phyloP scores from a whole-genome alignment of 2,888 invertebrate species.

The Agonopterix subpropinquella region DNA sequence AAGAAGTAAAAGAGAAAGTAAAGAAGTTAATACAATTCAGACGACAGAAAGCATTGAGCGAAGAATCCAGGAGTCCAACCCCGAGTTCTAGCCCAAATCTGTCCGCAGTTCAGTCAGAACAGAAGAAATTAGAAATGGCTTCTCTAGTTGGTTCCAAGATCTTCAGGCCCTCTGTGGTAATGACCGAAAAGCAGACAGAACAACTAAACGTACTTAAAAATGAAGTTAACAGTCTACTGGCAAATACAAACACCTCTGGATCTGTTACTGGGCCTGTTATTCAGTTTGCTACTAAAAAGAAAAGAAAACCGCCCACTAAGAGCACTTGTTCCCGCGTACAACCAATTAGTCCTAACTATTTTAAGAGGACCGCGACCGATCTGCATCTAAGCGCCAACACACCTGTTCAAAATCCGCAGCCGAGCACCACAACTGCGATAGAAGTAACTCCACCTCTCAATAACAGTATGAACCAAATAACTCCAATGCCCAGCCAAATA shows the following conservation, averaged over 20 bases:
- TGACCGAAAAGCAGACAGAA: conserved; percentile 33
- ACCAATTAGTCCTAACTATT: neutral
- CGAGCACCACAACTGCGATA: neutral
- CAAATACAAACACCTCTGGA: conserved; percentile 3
- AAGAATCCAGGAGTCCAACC: neutral
- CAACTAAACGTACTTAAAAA: conserved; percentile 22
- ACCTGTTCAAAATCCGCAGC: neutral
- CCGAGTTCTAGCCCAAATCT: neutral
- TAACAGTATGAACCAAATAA: neutral
- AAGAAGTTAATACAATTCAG: conserved; percentile 48
- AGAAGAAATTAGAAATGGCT: neutral
- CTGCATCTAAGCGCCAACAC: neutral
- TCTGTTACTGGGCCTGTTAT: neutral
- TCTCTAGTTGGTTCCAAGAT: conserved; percentile 1
- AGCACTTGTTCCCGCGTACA: neutral
- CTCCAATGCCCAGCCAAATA: no score
- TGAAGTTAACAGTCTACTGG: conserved; percentile 21
- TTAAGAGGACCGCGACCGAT: neutral
- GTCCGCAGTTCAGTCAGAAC: neutral
- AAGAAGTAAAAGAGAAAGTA: conserved; percentile 27
- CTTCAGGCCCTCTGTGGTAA: conserved; percentile 24
- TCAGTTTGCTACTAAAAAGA: neutral
- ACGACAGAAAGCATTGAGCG: conserved; percentile 21
- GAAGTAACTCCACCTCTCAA: neutral
- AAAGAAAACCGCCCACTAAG: neutral